These are phyloP conservation scores for Bibio marci DNA, from an alignment of 2,888 invertebrate species.

Conservation along the genomic window DNA sequence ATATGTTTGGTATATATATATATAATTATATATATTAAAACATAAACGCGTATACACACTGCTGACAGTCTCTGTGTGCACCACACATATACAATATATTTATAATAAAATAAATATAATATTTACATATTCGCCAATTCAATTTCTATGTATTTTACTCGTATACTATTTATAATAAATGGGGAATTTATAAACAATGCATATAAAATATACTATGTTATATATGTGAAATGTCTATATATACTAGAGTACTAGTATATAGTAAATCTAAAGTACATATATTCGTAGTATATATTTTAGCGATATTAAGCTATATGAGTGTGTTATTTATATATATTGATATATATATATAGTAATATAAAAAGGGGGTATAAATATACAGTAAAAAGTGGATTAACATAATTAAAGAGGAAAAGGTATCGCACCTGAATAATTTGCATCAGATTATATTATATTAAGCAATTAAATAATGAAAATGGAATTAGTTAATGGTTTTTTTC, in stretches of 20 bases:
- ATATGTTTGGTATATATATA: not conserved
- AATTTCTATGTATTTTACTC: too few species aligned
- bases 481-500: not conserved
- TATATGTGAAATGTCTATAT: too few species aligned
- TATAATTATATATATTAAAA: not conserved
- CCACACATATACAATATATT: not conserved
- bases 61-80: not conserved
- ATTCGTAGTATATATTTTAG: too few species aligned
- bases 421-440: slow-evolving; percentile 6
- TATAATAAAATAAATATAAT: not conserved
- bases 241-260: too few species aligned
- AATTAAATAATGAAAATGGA: slow-evolving; percentile 5
- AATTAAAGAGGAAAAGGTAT: slow-evolving; percentile 6
- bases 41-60: not conserved
- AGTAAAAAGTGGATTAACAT: slow-evolving; percentile 5
- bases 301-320: too few species aligned
- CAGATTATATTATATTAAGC: slow-evolving; percentile 5
- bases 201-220: too few species aligned
- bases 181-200: too few species aligned
- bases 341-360: not conserved
- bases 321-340: too few species aligned
- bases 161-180: too few species aligned
- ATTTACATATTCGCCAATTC: not conserved
- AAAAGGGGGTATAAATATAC: not conserved
- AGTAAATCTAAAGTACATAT: too few species aligned